Conservation (phyloP, 2,113 vertebrate genomes). For the Trogon melanurus region DNA sequence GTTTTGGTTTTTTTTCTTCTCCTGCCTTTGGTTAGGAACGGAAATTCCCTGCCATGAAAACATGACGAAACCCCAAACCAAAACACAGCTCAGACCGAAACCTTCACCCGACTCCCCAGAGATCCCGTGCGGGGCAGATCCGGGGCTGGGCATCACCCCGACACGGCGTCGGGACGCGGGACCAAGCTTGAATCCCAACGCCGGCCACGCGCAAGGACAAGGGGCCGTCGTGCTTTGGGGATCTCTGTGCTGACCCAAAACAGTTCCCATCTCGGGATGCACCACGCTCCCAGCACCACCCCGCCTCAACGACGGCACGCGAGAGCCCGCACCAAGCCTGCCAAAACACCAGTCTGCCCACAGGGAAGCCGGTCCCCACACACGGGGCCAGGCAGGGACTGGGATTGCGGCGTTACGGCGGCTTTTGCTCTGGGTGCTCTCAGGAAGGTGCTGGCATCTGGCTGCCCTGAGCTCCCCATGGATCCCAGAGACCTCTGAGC, state of each 20-base stretch:
- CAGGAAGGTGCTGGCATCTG: not conserved
- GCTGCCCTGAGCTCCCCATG: not conserved
- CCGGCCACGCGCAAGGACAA: rapidly evolving
- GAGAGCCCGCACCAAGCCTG: rapidly evolving
- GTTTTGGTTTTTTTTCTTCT: not conserved
- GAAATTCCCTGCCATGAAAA: constrained; percentile 69
- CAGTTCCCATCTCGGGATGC: not conserved
- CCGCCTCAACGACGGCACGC: rapidly evolving
- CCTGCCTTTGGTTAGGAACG: constrained; percentile 43
- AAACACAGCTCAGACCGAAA: constrained; percentile 32
- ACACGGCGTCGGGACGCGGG: rapidly evolving
- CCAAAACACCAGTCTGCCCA: not conserved
- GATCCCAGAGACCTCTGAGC: not conserved
- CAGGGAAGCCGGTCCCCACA: rapidly evolving
- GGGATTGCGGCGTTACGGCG: rapidly evolving
- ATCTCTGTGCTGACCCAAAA: rapidly evolving
- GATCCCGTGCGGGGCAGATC: not conserved
- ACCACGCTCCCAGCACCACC: not conserved
- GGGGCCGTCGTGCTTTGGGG: rapidly evolving
- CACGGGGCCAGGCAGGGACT: not conserved
- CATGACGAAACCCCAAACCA: constrained; percentile 62
- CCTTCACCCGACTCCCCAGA: not conserved
- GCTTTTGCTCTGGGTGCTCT: rapidly evolving
- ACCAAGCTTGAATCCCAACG: rapidly evolving
- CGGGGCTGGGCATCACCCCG: not conserved